Conservation (phyloP, 2,888 invertebrate genomes). For the Drosophila stalkeri region DNA sequence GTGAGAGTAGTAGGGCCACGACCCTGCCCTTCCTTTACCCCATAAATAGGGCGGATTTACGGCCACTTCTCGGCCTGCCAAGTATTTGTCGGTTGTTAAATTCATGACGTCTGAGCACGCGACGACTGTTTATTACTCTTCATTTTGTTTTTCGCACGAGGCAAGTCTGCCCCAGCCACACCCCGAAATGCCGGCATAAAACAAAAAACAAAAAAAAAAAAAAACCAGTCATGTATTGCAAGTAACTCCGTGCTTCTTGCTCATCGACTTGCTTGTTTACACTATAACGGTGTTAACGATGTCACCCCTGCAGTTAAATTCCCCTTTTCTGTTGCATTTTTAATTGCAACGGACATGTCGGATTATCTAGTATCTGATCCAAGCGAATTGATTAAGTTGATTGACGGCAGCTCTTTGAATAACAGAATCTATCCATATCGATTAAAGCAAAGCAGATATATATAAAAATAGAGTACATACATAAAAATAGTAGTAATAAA, state of each 20-base stretch:
- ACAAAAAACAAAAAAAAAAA: too few species aligned
- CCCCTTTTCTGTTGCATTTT: not conserved
- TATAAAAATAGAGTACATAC: too few species aligned
- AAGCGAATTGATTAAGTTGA: not conserved
- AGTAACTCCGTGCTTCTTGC: slow-evolving; percentile 12
- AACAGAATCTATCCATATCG: not conserved
- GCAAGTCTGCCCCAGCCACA: slow-evolving; percentile 25
- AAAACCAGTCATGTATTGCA: too few species aligned
- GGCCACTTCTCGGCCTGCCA: slow-evolving; percentile 33
- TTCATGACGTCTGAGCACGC: slow-evolving; percentile 75
- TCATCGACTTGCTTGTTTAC: slow-evolving; percentile 35
- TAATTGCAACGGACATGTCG: slow-evolving; percentile 1
- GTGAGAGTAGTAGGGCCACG: slow-evolving; percentile 25
- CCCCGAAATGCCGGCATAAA: slow-evolving; percentile 38
- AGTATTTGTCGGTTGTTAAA: slow-evolving; percentile 52
- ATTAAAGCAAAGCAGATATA: too few species aligned
- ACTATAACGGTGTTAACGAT: slow-evolving; percentile 70
- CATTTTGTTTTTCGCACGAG: slow-evolving; percentile 54
- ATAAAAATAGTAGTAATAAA: too few species aligned
- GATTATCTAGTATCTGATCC: not conserved
- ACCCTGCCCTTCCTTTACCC: not conserved
- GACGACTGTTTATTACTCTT: slow-evolving; percentile 65
- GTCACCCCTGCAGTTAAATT: slow-evolving; percentile 32
- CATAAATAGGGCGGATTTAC: slow-evolving; percentile 14
- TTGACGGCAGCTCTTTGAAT: not conserved